A percentile compares a stretch with the other conserved stretches of the same genome.
Evolutionary conservation across 2,797 vertebrate genomes (phyloP).

Genomic region (Lepidocolaptes lacrymiger): DNA sequence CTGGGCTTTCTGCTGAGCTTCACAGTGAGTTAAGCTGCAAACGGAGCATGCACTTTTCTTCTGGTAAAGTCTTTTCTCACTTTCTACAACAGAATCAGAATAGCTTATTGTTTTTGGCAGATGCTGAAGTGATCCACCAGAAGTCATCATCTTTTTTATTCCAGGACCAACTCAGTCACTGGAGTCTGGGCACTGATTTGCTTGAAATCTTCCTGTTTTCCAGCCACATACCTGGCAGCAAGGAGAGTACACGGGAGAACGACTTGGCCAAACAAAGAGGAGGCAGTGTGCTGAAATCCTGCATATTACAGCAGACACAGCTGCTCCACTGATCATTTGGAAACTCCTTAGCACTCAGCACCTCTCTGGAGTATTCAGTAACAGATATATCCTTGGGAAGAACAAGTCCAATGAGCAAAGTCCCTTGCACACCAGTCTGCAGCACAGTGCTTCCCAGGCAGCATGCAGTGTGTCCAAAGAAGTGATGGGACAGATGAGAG

Average conservation of each 20-base stretch:
- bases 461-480: neutral
- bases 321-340: neutral
- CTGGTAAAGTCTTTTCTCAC: neutral
- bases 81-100: neutral
- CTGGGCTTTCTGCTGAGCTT: slow-evolving; percentile 4
- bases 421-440: neutral
- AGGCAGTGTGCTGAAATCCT: neutral
- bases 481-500: neutral
- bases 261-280: neutral
- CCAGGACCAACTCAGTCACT: neutral
- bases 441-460: neutral
- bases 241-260: neutral
- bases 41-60: neutral
- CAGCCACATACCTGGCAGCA: neutral
- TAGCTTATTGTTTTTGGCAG: slow-evolving; percentile 1
- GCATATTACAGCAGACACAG: neutral
- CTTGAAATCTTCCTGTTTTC: neutral
- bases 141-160: neutral
- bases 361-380: neutral
- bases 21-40: neutral
- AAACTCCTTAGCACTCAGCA: neutral
- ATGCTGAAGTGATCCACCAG: neutral
- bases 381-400: neutral
- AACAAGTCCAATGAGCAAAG: neutral
- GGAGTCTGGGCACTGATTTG: neutral